Conservation (phyloP, 2,797 vertebrate species). For the Acomys russatus region DNA sequence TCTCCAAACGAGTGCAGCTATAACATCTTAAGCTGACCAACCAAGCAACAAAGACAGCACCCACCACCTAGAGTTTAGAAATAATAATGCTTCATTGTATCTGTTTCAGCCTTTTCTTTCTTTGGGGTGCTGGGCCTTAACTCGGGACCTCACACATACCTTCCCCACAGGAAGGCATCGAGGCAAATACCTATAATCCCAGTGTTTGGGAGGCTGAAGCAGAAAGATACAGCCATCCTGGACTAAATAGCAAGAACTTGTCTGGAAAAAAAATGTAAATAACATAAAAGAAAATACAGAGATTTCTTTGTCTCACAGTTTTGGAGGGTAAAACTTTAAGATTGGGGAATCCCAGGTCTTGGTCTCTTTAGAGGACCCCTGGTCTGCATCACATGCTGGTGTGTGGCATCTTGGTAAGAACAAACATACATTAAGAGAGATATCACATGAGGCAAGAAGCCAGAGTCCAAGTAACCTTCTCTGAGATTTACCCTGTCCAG, state of each 20-base stretch:
- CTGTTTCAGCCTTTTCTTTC: background rate
- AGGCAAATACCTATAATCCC: background rate
- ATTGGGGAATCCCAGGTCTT: too few relatives aligned
- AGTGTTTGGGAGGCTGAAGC: background rate
- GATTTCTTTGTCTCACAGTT: background rate
- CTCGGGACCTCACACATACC: background rate
- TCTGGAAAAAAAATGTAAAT: background rate
- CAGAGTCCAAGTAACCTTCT: background rate
- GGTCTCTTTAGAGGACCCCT: background rate
- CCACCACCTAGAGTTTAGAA: background rate
- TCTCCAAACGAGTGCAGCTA: background rate
- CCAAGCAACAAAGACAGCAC: background rate
- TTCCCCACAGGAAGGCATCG: background rate
- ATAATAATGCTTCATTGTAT: slow-evolving; percentile 17
- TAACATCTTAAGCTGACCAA: background rate
- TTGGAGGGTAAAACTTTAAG: background rate
- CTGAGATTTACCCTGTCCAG: background rate
- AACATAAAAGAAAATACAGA: background rate
- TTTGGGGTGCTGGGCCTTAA: background rate
- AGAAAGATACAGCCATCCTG: background rate
- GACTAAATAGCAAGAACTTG: background rate
- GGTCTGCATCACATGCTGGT: background rate
- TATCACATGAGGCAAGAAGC: background rate
- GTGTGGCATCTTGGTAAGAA: background rate
- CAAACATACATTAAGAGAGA: background rate